Base-by-base conservation (phyloP, 2,113 vertebrate genomes). In the Corythoichthys haematopterus region DNA sequence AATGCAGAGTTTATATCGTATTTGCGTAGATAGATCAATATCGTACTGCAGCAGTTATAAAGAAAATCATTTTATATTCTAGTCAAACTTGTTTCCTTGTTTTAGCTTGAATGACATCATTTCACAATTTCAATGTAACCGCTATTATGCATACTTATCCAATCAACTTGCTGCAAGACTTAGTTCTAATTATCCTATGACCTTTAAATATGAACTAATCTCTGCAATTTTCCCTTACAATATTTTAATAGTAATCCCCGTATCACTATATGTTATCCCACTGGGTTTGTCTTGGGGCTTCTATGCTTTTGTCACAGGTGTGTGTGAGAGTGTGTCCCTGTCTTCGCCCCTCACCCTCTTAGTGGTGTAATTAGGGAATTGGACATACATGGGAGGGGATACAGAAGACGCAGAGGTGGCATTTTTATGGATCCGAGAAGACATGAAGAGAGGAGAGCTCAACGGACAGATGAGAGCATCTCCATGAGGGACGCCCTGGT, bases 181-280 rank as follows among this genome's bases (percentile, higher is more conserved):
- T 60, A 15, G 36, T 37, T n/a, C 13, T 3, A 16, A 45, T 45
- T 13, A 61, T 40, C 37, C 20, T 8, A 37, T 60, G 58, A 38
- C 58, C 58, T 60, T 60, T 60, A 60, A 61, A 61, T 45, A 61
- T 40, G 9, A 62, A 45, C 10, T 40, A 14, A 62, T 50, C 33
- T 4, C 13, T 16, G 9, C 33, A 50, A 10, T 50, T 7, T 50
- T 50, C 62, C 13, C 43, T 63, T 47, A 28, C 7, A 60, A 4
- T 38, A 40, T 7, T 8, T 57, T 37, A 36, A 57, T 57, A 4
- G 35, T 33, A 12, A 33, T 6, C 56, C 14, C 35, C 57, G 10
- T 5, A 16, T 38, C 35, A 8, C 57, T 15, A 16, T 6, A 61
- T 38, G 40, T 43, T 43, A 3, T 33, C 28, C 20, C 7, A 55